These are phyloP conservation scores for Thunnus maccoyii DNA, from an alignment of 2,113 vertebrate genomes.

Conservation along the genomic window DNA sequence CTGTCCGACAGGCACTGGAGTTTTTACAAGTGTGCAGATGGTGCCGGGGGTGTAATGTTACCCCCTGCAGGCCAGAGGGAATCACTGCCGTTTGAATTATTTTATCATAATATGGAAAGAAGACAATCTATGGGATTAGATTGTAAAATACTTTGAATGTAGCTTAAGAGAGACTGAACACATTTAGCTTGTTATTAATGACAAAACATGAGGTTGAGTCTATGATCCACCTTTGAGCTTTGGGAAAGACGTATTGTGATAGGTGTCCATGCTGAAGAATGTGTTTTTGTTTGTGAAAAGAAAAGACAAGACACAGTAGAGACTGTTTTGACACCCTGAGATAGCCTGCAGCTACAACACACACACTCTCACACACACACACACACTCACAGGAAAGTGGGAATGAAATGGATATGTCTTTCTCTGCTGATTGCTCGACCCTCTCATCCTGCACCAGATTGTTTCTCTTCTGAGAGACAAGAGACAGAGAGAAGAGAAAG, in stretches of 20 bases:
- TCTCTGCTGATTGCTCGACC: slow-evolving; percentile 15
- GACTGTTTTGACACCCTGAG: neutral
- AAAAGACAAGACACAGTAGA: neutral
- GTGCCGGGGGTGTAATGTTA: neutral
- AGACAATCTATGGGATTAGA: no score
- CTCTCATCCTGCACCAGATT: slow-evolving; percentile 15
- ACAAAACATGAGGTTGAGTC: neutral
- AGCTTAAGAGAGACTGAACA: neutral
- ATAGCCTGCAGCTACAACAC: slow-evolving; percentile 8
- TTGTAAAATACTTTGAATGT: no score
- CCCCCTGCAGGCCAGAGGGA: neutral
- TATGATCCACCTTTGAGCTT: neutral
- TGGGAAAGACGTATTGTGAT: neutral
- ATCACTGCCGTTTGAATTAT: neutral
- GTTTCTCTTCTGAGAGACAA: slow-evolving; percentile 25
- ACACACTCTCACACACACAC: slow-evolving; percentile 10
- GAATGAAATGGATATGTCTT: slow-evolving; percentile 42
- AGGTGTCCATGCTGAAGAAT: neutral
- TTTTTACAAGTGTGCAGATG: neutral
- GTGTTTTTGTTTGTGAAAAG: neutral
- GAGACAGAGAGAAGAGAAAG: neutral
- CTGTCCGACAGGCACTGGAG: neutral
- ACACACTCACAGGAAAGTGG: slow-evolving; percentile 1
- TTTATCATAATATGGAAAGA: no score
- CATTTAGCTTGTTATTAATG: neutral